Evolutionary conservation across 2,797 vertebrate genomes (phyloP), one percentile per base, ranked within the genome.

Genomic region (Pipistrellus pygmaeus): DNA sequence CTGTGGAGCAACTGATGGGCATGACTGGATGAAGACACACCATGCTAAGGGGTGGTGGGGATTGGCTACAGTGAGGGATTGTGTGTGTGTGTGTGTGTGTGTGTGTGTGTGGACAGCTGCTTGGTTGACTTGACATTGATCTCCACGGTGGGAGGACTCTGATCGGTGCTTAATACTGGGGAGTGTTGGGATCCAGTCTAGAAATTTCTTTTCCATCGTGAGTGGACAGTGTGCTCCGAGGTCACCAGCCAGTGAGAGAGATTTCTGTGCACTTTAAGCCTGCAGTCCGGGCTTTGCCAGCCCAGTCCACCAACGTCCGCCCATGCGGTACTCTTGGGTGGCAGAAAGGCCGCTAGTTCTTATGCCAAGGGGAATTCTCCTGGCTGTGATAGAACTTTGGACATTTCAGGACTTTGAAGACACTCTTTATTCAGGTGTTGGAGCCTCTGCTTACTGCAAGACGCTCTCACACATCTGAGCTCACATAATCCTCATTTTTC

Each of bases 321-420:
- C n/a, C 6, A 4, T 64, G 82, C 68, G 20, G 32, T 27, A 15
- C 46, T 17, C 11, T 18, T 76, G 85, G 41, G 11, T 69, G 68
- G 55, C 88, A 90, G 88, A 53, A 81, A 44, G 69, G 84, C 76
- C 8, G 5, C 71, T 57, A 4, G 53, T 84, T 85, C 72, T 88
- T 64, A 30, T 8, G 25, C 0, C 30, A 71, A 48, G 68, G 78
- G 27, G 48, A 71, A 68, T 73, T 64, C 66, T 60, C 3, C 6
- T 27, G 77, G 72, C 27, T 75, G 17, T 5, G 44, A 4, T 6
- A 21, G 71, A 53, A 69, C 75, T 75, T 82, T 8, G 38, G 44
- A 18, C 20, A 1, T 60, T 6, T 44, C 25, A 68, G 25, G 77
- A 46, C 72, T 41, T 46, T 9, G 23, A 32, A 75, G 25, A 55